Evolutionary conservation across 2,113 vertebrate genomes (phyloP).

Genomic region (Clupea harengus): DNA sequence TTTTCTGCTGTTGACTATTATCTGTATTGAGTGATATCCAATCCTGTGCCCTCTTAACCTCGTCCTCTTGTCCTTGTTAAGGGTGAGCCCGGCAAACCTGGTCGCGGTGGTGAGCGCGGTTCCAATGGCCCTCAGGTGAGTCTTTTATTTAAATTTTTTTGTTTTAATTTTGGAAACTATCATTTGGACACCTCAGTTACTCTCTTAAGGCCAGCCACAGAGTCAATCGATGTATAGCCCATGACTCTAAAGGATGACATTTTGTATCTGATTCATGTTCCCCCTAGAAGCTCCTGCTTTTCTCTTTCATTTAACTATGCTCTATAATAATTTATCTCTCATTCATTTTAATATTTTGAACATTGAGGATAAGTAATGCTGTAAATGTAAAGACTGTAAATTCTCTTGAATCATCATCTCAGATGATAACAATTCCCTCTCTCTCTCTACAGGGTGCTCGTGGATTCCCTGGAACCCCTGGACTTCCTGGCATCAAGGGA

Average conservation of each 20-base stretch:
- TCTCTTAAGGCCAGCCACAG: not conserved
- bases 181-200: not conserved
- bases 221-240: too few species aligned
- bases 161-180: not conserved
- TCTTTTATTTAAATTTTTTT: not conserved
- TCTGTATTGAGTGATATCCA: not conserved
- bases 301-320: not conserved
- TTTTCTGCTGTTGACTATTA: not conserved
- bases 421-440: not conserved
- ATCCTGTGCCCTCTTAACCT: not conserved
- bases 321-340: not conserved
- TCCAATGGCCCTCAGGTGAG: conserved; percentile 91
- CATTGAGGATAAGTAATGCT: too few species aligned
- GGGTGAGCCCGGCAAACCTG: conserved; percentile 97
- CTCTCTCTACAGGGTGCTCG: conserved; percentile 84
- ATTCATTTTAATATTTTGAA: too few species aligned
- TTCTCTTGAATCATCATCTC: not conserved
- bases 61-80: conserved; percentile 52
- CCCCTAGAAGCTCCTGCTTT: not conserved
- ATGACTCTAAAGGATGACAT: not conserved
- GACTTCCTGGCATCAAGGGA: conserved; percentile 97
- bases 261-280: not conserved
- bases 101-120: conserved; percentile 88
- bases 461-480: conserved; percentile 96
- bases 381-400: too few species aligned